Evolutionary conservation across 2,888 invertebrate genomes (phyloP).

Genomic region (Drosophila mettleri): DNA sequence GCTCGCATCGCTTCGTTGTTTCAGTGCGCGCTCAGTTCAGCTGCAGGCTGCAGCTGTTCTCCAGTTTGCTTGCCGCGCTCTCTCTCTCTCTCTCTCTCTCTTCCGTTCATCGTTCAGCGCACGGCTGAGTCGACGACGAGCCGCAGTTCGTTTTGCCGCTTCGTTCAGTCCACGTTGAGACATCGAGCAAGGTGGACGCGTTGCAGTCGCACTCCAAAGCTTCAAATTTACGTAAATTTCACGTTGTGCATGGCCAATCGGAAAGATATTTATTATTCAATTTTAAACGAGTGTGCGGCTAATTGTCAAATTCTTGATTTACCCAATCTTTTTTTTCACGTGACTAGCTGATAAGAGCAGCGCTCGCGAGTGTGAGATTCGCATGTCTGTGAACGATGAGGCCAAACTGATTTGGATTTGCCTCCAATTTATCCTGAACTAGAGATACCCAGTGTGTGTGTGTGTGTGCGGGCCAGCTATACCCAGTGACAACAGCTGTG

Average conservation of each 20-base stretch:
- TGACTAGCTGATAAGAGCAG: slow-evolving; percentile 25
- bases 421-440: slow-evolving; percentile 24
- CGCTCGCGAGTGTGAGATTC: slow-evolving; percentile 18
- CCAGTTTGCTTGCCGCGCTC: background rate
- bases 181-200: slow-evolving; percentile 47
- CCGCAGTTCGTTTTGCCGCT: slow-evolving; percentile 4
- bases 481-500: background rate
- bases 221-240: slow-evolving; percentile 7
- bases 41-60: slow-evolving; percentile 27
- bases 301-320: background rate
- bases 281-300: background rate
- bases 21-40: slow-evolving; percentile 22
- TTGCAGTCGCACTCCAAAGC: slow-evolving; percentile 13
- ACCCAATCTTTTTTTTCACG: slow-evolving; percentile 47
- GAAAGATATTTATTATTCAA: slow-evolving; percentile 3
- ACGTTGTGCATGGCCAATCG: slow-evolving; percentile 5
- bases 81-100: background rate
- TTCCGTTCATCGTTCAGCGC: too few relatives aligned
- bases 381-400: slow-evolving; percentile 31
- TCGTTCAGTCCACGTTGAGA: slow-evolving; percentile 50
- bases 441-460: background rate
- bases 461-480: background rate
- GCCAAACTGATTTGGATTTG: slow-evolving; percentile 32
- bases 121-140: slow-evolving; percentile 9
- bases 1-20: background rate